phyloP scores from a whole-genome alignment of 2,113 vertebrate species.

The Toxostoma redivivum region DNA sequence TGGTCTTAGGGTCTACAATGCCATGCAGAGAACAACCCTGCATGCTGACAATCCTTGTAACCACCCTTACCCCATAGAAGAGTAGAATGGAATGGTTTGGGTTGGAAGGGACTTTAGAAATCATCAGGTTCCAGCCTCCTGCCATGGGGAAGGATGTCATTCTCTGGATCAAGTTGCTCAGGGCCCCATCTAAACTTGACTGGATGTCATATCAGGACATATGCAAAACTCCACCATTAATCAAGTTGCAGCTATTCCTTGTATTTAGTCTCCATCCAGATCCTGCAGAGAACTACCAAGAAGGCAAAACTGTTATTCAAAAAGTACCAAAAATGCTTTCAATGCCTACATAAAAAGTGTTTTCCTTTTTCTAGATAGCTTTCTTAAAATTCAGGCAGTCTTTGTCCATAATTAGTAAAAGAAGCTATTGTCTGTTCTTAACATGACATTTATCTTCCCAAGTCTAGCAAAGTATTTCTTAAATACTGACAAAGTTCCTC shows the following conservation, averaged over 20 bases:
- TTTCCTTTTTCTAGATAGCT: background rate
- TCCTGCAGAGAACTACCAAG: background rate
- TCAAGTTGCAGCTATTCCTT: background rate
- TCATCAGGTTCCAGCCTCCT: no score
- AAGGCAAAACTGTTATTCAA: background rate
- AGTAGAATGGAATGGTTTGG: background rate
- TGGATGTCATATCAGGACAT: background rate
- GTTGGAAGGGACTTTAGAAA: background rate
- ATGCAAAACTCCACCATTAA: background rate
- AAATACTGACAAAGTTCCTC: background rate
- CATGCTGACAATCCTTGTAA: background rate
- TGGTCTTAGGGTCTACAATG: background rate
- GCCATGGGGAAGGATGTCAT: background rate
- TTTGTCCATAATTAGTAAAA: background rate
- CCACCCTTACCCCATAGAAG: rapidly evolving
- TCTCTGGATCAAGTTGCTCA: background rate
- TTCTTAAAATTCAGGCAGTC: background rate
- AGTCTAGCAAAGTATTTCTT: background rate
- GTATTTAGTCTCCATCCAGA: background rate
- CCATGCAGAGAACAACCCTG: background rate
- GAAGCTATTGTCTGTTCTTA: background rate
- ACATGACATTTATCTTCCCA: background rate
- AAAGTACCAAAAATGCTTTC: background rate
- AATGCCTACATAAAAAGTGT: background rate
- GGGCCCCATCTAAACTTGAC: background rate